Evolutionary conservation across 1,140 invertebrate genomes (phyloP).

Genomic region (Tigriopus japonicus): DNA sequence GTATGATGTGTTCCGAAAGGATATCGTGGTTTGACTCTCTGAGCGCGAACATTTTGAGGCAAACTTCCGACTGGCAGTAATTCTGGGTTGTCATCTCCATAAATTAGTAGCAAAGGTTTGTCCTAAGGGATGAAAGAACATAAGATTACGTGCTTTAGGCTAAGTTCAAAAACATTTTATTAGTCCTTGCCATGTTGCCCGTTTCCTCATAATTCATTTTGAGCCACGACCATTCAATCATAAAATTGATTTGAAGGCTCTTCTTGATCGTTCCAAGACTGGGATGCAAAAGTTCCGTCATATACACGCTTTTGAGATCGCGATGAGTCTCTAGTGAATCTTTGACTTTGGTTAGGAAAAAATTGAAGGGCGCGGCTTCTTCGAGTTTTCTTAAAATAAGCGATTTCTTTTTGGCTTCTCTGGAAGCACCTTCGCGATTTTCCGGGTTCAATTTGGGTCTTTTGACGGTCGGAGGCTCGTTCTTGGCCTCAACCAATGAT

Average conservation of each 20-base stretch:
- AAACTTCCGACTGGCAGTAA: conserved; percentile 28
- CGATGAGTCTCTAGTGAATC: conserved; percentile 38
- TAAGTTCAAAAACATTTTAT: conserved; percentile 15
- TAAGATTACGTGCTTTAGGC: no score
- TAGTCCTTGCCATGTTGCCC: conserved; percentile 21
- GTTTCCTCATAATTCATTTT: conserved; percentile 53
- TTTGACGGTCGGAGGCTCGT: background rate
- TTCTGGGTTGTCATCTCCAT: conserved; percentile 48
- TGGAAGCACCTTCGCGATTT: background rate
- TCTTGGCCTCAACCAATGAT: background rate
- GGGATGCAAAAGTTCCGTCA: conserved; percentile 19
- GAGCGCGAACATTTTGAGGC: conserved; percentile 40
- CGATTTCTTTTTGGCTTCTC: conserved; percentile 8
- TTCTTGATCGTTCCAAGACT: conserved; percentile 51
- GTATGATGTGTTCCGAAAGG: conserved; percentile 72
- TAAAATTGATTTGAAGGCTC: conserved; percentile 74
- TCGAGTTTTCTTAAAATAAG: conserved; percentile 13
- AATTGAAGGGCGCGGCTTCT: conserved; percentile 43
- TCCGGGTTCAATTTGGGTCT: background rate
- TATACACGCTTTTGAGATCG: conserved; percentile 38
- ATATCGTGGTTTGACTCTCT: conserved; percentile 49
- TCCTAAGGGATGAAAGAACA: conserved; percentile 18
- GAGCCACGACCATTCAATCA: conserved; percentile 72
- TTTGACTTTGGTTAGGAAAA: conserved; percentile 55
- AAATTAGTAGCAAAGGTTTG: conserved; percentile 53